Percentiles rank a stretch among this genome's conserved stretches.
phyloP scores from a whole-genome alignment of 1,140 invertebrate species.

The Mesaphorura yosii region DNA sequence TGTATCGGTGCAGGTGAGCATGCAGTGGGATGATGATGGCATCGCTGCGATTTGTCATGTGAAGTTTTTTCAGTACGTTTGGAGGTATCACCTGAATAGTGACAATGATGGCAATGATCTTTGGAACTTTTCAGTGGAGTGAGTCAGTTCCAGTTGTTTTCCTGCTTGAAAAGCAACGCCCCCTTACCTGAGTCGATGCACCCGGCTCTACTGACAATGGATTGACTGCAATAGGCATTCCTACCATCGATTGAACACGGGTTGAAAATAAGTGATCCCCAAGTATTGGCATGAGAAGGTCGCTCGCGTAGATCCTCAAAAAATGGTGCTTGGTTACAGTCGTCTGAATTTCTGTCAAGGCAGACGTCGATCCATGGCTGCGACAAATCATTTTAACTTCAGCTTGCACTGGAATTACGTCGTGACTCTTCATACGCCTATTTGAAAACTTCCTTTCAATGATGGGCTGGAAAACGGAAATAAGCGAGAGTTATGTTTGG shows the following conservation, averaged over 20 bases:
- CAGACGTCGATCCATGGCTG: conserved; percentile 33
- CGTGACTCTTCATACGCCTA: conserved; percentile 19
- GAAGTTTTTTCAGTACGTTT: conserved; percentile 23
- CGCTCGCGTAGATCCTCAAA: conserved; percentile 37
- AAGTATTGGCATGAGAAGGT: conserved; percentile 37
- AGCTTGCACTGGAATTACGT: conserved; percentile 33
- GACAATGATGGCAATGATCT: no score
- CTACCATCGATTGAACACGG: no score
- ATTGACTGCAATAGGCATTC: no score
- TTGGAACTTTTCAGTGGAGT: no score
- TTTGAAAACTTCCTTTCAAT: conserved; percentile 19
- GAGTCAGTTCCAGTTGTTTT: no score
- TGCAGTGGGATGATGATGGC: conserved; percentile 38
- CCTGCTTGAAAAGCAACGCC: no score
- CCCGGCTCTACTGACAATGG: no score
- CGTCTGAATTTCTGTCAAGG: conserved; percentile 35
- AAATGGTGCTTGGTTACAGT: conserved; percentile 34
- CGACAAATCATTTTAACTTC: conserved; percentile 33
- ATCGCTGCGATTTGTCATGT: no score
- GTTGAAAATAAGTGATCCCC: conserved; percentile 39
- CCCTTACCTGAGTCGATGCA: no score
- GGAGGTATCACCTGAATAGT: conserved; percentile 23
- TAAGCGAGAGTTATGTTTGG: no score
- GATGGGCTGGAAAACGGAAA: conserved; percentile 27
- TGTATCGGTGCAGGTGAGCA: conserved; percentile 34